phyloP scores from a whole-genome alignment of 2,797 vertebrate genomes.

The Anas georgica region DNA sequence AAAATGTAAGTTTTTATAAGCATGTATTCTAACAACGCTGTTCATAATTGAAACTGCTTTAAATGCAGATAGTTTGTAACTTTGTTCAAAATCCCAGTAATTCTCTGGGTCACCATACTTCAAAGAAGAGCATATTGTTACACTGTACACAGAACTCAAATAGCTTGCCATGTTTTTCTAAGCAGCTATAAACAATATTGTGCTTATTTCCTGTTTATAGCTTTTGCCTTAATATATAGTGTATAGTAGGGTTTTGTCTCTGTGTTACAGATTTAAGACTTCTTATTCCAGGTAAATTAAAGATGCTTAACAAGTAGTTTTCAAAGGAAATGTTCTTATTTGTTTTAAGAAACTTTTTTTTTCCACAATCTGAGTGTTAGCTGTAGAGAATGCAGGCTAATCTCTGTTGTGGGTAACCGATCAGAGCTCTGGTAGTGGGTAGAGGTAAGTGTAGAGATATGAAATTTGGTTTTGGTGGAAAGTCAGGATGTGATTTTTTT shows the following conservation, averaged over 20 bases:
- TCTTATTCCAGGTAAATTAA: background rate
- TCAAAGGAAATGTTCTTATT: background rate
- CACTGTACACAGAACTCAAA: background rate
- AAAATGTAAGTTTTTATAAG: background rate
- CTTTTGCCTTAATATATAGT: conserved; percentile 55
- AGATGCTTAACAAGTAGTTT: background rate
- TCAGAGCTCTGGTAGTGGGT: background rate
- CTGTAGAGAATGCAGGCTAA: background rate
- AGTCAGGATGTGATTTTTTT: background rate
- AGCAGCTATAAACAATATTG: conserved; percentile 20
- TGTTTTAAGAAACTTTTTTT: background rate
- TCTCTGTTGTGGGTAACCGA: background rate
- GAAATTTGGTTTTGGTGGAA: background rate
- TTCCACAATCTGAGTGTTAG: background rate
- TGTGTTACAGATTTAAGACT: background rate
- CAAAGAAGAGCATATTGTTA: background rate
- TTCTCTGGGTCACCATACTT: background rate
- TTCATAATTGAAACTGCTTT: conserved; percentile 3
- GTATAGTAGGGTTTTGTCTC: background rate
- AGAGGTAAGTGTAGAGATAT: background rate
- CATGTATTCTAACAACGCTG: background rate
- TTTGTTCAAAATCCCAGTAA: background rate
- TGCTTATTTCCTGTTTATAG: conserved; percentile 43
- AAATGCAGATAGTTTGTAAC: background rate
- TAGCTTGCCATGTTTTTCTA: conserved; percentile 2